Conservation (phyloP, 2,797 vertebrate species). For the Podargus strigoides region DNA sequence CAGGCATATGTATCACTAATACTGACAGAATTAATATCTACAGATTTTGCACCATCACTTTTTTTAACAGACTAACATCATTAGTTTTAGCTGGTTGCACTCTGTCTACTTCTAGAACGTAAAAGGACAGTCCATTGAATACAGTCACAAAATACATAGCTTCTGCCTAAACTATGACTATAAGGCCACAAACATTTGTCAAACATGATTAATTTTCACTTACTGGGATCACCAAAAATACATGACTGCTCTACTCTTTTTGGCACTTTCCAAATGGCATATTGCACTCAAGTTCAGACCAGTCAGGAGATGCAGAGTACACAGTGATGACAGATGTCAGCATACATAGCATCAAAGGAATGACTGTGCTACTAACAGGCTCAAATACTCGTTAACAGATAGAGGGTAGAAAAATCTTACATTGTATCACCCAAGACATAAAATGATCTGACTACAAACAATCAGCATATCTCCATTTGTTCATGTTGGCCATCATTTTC, state of each 20-base stretch:
- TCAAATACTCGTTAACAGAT: not conserved
- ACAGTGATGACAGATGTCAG: not conserved
- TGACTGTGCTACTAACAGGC: not conserved
- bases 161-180: not conserved
- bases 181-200: not conserved
- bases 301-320: not conserved
- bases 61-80: not conserved
- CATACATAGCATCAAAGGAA: not conserved
- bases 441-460: not conserved
- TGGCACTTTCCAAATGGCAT: not conserved
- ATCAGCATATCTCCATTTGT: not conserved
- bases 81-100: not conserved
- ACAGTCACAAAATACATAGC: not conserved
- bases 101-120: not conserved
- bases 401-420: not conserved
- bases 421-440: not conserved
- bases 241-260: not conserved
- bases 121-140: not conserved
- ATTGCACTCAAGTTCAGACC: not conserved
- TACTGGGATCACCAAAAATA: not conserved
- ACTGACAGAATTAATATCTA: not conserved
- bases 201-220: slow-evolving; percentile 35
- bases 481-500: not conserved
- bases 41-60: not conserved
- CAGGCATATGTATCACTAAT: not conserved